phyloP scores from a whole-genome alignment of 1,140 invertebrate species.

The Trichogramma pretiosum region DNA sequence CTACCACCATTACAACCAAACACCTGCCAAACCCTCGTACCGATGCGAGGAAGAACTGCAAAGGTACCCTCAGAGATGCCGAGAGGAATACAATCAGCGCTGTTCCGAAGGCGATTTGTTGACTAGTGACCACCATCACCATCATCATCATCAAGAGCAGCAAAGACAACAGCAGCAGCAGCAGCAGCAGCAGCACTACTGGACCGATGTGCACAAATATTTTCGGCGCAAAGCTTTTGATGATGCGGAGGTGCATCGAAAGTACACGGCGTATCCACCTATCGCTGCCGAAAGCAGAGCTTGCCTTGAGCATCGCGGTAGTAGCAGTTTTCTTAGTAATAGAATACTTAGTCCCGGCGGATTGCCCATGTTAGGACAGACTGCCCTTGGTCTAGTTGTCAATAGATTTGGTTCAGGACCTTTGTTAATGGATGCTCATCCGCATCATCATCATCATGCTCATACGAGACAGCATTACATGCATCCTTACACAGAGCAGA shows the following conservation, averaged over 20 bases:
- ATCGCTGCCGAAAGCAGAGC: no score
- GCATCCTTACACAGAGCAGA: slow-evolving; percentile 24
- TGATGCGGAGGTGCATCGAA: no score
- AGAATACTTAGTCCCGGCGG: slow-evolving; percentile 31
- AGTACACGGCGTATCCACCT: no score
- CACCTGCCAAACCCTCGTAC: slow-evolving; percentile 22
- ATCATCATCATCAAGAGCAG: background rate
- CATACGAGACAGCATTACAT: no score
- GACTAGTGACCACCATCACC: background rate
- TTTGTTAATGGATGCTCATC: slow-evolving; percentile 11
- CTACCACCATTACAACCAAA: background rate
- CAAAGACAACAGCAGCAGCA: background rate
- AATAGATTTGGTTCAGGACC: slow-evolving; percentile 39
- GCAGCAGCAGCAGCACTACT: no score
- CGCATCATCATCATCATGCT: background rate
- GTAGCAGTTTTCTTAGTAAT: slow-evolving; percentile 2
- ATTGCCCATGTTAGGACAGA: slow-evolving; percentile 38
- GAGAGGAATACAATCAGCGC: slow-evolving; percentile 38
- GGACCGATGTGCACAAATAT: slow-evolving; percentile 10
- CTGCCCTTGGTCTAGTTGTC: slow-evolving; percentile 36
- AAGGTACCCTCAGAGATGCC: slow-evolving; percentile 39
- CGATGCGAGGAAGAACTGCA: slow-evolving; percentile 36
- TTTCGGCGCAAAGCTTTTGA: slow-evolving; percentile 13
- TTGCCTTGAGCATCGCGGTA: background rate
- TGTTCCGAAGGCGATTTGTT: slow-evolving; percentile 36